Evolutionary conservation across 2,888 invertebrate genomes (phyloP), one percentile per base, ranked within the genome.

Genomic region (Bellardia bayeri): DNA sequence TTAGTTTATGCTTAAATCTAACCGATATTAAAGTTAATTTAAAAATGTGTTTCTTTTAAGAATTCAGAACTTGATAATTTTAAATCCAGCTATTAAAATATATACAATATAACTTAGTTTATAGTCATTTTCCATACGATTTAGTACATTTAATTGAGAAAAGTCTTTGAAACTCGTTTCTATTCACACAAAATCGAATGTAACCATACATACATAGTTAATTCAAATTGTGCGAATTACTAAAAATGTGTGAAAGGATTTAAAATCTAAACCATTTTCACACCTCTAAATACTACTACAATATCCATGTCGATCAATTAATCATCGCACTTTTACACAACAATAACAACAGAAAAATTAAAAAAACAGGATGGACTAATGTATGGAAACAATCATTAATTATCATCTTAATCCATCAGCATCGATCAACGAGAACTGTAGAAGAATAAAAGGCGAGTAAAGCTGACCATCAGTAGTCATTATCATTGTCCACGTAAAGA

Each of bases 391-490:
- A 78, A 89, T 91, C 92, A 92, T 92, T 92, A 92, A 92, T 92
- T 91, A 92, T 90, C 89, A 80, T 54, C 88, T 89, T 91, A 92
- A 91, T 92, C 90, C 91, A 90, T 91, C 91, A 91, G 82, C 78
- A 82, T 85, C 69, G 85, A 85, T 85, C 87, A 79, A 74, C 68
- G 51, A n/a, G 4, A 49, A 45, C 2, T 7, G 30, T 88, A 88
- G 89, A 91, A 88, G 89, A 91, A 90, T 40, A 58, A 76, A 76
- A 90, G 86, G 90, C 90, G 90, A 90, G 88, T 82, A 74, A 72
- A 83, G n/a, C 74, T 81, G 87, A 79, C 64, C 82, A 79, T 8
- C 61, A 64, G 51, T 58, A 76, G 63, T 82, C 86, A 86, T 61
- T 54, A 42, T 68, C 40, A 71, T 33, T 11, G 40, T 56, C 9